Conservation (phyloP, 2,113 vertebrate species). For the Hippolais icterina region DNA sequence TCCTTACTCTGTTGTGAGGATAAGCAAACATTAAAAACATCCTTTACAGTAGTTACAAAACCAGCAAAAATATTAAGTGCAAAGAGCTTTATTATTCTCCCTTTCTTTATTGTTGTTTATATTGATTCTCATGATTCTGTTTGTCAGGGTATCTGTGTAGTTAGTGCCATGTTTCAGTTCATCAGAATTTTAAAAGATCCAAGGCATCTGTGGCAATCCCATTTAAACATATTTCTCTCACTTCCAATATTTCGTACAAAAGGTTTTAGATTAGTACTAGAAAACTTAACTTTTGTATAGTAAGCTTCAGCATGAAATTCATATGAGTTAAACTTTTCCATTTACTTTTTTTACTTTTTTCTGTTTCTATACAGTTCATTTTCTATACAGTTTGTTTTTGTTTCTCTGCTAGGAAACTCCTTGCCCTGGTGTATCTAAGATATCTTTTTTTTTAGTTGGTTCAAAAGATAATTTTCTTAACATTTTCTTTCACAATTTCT, state of each 20-base stretch:
- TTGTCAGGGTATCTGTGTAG: neutral
- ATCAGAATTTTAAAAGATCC: neutral
- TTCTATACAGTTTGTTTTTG: neutral
- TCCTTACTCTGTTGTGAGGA: neutral
- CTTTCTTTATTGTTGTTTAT: neutral
- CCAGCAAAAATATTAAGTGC: neutral
- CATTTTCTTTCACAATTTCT: neutral
- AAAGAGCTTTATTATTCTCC: neutral
- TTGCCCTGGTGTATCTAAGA: neutral
- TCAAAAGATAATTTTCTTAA: neutral
- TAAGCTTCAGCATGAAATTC: slow-evolving; percentile 18
- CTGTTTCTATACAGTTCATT: neutral
- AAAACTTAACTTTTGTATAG: slow-evolving; percentile 1
- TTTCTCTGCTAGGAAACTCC: neutral
- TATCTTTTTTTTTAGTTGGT: neutral
- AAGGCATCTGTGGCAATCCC: neutral
- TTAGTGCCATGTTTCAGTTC: neutral
- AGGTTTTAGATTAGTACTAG: slow-evolving; percentile 30
- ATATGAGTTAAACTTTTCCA: neutral
- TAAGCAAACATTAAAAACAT: neutral
- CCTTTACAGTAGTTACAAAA: neutral
- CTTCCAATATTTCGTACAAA: slow-evolving; percentile 39
- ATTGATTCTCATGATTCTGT: neutral
- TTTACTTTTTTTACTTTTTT: neutral
- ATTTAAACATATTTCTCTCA: slow-evolving; percentile 45